Evolutionary conservation across 2,113 vertebrate species (phyloP).

Genomic region (Formicarius rufipectus): DNA sequence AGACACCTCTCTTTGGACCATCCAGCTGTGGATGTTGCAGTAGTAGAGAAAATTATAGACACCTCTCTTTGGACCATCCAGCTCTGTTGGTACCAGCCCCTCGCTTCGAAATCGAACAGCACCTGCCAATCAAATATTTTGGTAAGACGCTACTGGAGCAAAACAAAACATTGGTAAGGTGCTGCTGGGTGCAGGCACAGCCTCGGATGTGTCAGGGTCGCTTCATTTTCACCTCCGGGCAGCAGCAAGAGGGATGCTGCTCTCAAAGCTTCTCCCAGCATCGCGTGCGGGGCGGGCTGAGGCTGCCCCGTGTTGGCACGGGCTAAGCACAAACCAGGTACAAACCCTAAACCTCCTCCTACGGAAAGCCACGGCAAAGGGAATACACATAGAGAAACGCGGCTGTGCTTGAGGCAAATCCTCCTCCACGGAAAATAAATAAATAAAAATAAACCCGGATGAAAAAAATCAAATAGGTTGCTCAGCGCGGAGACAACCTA

Average conservation of each 20-base stretch:
- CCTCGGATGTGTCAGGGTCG: not conserved
- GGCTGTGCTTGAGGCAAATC: not conserved
- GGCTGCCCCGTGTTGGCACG: too few species aligned
- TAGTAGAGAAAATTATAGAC: conserved; percentile 36
- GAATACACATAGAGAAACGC: not conserved
- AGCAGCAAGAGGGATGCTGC: not conserved
- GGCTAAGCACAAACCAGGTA: too few species aligned
- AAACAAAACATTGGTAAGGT: too few species aligned
- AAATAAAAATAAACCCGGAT: not conserved
- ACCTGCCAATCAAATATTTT: not conserved
- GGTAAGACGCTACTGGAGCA: not conserved
- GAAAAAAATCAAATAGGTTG: too few species aligned
- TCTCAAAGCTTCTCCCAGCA: not conserved
- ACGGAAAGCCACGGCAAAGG: not conserved
- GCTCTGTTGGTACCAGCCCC: conserved; percentile 11
- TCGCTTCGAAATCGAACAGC: not conserved
- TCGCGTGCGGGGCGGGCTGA: not conserved
- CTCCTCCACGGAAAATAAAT: rapidly evolving
- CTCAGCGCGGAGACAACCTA: too few species aligned
- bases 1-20: conserved; percentile 42
- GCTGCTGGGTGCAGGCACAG: not conserved
- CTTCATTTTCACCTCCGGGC: conserved; percentile 18
- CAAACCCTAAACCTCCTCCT: too few species aligned
- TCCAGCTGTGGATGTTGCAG: not conserved
- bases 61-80: conserved; percentile 25